These are phyloP conservation scores for Balanococcus diminutus DNA, from an alignment of 2,888 invertebrate species.

Conservation along the genomic window DNA sequence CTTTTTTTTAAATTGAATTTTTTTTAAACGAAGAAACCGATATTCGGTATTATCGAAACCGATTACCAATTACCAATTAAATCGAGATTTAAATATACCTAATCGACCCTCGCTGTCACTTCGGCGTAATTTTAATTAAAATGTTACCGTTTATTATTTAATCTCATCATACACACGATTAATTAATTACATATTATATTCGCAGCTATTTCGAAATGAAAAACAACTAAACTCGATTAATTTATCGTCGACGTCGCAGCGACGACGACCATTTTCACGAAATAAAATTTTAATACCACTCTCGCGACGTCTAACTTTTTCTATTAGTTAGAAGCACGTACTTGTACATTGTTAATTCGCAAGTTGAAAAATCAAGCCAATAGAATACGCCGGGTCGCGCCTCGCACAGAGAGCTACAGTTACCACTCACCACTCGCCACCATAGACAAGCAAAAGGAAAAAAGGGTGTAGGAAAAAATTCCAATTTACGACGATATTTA, in stretches of 20 bases:
- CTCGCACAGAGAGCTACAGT: too few species aligned
- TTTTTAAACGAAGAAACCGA: too few species aligned
- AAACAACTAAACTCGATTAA: background rate
- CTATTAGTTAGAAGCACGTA: slow-evolving; percentile 29
- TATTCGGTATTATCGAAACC: too few species aligned
- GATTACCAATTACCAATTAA: too few species aligned
- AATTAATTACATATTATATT: too few species aligned
- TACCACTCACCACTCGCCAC: background rate
- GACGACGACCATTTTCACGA: slow-evolving; percentile 20
- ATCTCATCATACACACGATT: too few species aligned
- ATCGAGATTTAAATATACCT: too few species aligned
- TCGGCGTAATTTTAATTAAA: too few species aligned
- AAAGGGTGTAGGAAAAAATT: background rate
- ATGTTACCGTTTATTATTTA: too few species aligned
- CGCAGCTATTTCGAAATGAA: background rate
- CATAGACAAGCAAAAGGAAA: background rate
- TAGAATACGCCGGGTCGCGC: background rate
- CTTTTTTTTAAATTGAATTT: too few species aligned
- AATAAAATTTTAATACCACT: slow-evolving; percentile 30
- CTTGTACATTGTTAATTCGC: slow-evolving; percentile 2
- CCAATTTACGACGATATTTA: slow-evolving; percentile 32
- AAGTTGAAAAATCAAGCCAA: slow-evolving; percentile 31
- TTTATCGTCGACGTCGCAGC: background rate
- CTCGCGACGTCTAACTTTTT: slow-evolving; percentile 26
- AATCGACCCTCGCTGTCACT: too few species aligned